Percentiles rank a stretch among this genome's conserved stretches.
Conservation (phyloP, 2,888 invertebrate genomes). For the Gonocerus acuteangulatus region DNA sequence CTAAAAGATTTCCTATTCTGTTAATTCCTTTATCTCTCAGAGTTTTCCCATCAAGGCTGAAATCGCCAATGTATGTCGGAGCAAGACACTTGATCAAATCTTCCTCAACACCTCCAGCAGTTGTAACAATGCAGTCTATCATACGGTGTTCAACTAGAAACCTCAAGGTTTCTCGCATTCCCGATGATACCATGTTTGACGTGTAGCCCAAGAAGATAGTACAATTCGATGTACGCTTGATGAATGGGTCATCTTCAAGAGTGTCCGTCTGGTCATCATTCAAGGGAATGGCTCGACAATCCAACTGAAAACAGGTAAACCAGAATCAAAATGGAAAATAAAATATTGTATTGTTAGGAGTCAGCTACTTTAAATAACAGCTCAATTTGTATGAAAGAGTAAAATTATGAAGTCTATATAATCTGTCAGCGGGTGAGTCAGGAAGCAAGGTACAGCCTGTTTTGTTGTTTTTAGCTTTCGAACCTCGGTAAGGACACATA, state of each 20-base stretch:
- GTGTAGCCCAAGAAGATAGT: slow-evolving; percentile 96
- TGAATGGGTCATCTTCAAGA: slow-evolving; percentile 72
- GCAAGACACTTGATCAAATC: slow-evolving; percentile 97
- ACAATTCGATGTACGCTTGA: slow-evolving; percentile 68
- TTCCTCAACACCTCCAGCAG: slow-evolving; percentile 97
- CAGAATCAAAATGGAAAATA: not conserved
- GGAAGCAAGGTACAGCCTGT: no score
- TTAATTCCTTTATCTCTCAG: slow-evolving; percentile 82
- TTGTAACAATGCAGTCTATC: slow-evolving; percentile 93
- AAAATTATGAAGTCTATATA: not conserved
- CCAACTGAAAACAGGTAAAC: slow-evolving; percentile 47
- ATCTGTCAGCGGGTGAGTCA: no score
- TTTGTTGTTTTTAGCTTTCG: no score
- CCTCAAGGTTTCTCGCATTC: slow-evolving; percentile 81
- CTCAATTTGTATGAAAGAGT: not conserved
- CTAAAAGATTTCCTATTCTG: slow-evolving; percentile 81
- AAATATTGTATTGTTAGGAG: not conserved
- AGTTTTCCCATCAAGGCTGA: slow-evolving; percentile 68
- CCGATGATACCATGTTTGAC: slow-evolving; percentile 93
- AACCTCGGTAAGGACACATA: no score
- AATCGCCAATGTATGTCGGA: slow-evolving; percentile 88
- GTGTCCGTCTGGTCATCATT: slow-evolving; percentile 57
- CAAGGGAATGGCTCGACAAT: slow-evolving; percentile 61
- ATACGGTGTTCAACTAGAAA: slow-evolving; percentile 78
- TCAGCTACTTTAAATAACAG: not conserved